These are phyloP conservation scores for Nyctibius bracteatus DNA, from an alignment of 2,113 vertebrate species.

Conservation along the genomic window DNA sequence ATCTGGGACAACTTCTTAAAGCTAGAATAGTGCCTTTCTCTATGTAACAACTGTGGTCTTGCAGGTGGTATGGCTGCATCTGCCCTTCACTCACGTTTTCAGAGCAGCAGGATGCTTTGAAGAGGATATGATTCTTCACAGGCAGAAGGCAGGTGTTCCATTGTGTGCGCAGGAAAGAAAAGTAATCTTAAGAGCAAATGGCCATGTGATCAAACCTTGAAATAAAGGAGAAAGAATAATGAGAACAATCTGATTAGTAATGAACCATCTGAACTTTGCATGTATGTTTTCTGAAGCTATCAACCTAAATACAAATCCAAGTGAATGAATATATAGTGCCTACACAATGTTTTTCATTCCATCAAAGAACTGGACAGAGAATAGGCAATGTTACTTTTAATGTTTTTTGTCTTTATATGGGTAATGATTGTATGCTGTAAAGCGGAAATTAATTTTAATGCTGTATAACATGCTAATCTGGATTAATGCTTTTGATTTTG, in stretches of 20 bases:
- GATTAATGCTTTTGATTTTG: not conserved
- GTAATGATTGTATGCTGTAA: not conserved
- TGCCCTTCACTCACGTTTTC: not conserved
- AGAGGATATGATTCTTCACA: not conserved
- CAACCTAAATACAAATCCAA: not conserved
- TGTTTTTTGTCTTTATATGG: not conserved
- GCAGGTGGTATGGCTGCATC: not conserved
- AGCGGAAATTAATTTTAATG: not conserved
- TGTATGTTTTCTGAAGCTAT: not conserved
- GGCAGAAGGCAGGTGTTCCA: not conserved
- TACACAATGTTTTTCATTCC: not conserved
- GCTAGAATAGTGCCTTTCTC: not conserved
- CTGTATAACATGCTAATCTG: not conserved
- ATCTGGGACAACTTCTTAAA: not conserved
- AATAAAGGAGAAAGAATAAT: not conserved
- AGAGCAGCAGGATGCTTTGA: not conserved
- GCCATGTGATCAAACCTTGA: rapidly evolving
- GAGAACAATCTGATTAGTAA: not conserved
- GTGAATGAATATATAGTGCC: not conserved
- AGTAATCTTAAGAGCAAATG: not conserved
- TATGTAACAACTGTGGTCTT: not conserved
- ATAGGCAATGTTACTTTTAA: not conserved
- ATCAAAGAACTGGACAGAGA: not conserved
- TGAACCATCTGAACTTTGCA: not conserved
- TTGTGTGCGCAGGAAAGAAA: not conserved